Percentiles rank a stretch among this genome's conserved stretches.
phyloP scores from a whole-genome alignment of 2,797 vertebrate species.

The Hylomyscus alleni region DNA sequence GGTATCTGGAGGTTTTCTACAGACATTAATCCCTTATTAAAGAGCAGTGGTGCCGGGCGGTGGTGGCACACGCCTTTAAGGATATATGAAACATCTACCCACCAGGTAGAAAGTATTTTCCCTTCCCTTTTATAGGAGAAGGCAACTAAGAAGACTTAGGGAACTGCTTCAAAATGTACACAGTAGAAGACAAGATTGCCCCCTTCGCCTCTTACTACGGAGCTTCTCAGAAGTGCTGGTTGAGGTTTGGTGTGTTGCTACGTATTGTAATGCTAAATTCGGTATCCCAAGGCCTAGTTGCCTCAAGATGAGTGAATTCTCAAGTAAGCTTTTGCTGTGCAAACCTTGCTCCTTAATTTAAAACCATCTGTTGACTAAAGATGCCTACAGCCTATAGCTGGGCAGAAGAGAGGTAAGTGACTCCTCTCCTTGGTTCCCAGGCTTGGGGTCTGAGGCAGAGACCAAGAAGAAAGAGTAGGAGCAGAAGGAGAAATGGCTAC shows the following conservation, averaged over 20 bases:
- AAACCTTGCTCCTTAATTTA: not conserved
- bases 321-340: not conserved
- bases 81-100: not conserved
- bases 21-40: too few relatives aligned
- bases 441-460: not conserved
- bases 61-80: too few relatives aligned
- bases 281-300: not conserved
- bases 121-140: not conserved
- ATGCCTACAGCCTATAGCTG: not conserved
- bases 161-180: conserved; percentile 18
- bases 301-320: not conserved
- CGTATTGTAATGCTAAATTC: not conserved
- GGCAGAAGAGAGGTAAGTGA: not conserved
- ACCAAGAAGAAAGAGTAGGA: not conserved
- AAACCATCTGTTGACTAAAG: not conserved
- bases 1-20: too few relatives aligned
- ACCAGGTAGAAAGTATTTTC: not conserved
- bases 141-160: conserved; percentile 5
- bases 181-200: not conserved
- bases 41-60: too few relatives aligned
- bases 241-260: not conserved
- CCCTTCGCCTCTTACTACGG: not conserved
- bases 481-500: not conserved
- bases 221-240: not conserved
- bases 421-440: not conserved